These are phyloP conservation scores for Lycophotia porphyrea DNA, from an alignment of 2,888 invertebrate species.

Conservation along the genomic window DNA sequence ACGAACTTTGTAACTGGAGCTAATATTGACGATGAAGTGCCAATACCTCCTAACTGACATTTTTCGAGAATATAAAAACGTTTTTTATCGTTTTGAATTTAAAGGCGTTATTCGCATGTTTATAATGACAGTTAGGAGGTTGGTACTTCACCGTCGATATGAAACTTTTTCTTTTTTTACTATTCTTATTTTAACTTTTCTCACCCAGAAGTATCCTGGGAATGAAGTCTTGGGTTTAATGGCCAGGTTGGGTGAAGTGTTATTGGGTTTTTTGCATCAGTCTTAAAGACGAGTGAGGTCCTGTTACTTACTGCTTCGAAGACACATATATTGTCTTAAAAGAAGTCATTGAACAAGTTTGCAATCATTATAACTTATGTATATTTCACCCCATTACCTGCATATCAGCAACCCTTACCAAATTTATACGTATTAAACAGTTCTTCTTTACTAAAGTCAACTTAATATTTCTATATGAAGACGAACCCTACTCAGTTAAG, in stretches of 20 bases:
- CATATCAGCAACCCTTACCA: not conserved
- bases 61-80: too few relatives aligned
- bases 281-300: not conserved
- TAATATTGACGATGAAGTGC: too few relatives aligned
- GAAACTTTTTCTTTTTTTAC: not conserved
- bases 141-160: too few relatives aligned
- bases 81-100: too few relatives aligned
- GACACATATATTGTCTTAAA: not conserved
- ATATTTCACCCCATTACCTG: not conserved
- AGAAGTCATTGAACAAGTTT: not conserved
- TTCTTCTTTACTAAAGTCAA: constrained; percentile 42
- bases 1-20: not conserved
- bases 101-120: too few relatives aligned
- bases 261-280: not conserved
- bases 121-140: too few relatives aligned
- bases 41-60: too few relatives aligned
- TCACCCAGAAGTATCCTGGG: not conserved
- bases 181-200: not conserved
- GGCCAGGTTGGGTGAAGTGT: not conserved
- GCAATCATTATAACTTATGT: too few relatives aligned
- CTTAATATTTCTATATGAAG: constrained; percentile 15
- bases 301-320: not conserved
- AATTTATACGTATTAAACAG: constrained; percentile 15
- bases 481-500: constrained; percentile 46
- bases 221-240: not conserved